Percentiles rank a stretch among this genome's conserved stretches.
Evolutionary conservation across 53 echinoderm and acorn worm genomes (phyloP).

Genomic region (Arbacia lixula): DNA sequence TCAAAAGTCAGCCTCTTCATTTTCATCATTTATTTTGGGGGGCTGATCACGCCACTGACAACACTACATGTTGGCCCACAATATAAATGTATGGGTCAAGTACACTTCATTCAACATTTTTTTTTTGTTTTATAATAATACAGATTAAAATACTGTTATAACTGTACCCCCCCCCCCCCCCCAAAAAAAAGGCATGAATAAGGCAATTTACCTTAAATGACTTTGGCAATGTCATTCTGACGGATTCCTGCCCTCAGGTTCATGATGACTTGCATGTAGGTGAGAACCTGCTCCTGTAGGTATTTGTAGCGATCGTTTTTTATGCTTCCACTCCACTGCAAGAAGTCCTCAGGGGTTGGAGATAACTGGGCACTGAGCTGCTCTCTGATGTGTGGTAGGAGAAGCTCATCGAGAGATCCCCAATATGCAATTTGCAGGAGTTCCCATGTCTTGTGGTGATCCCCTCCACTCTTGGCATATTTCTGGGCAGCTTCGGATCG

Average conservation of each 20-base stretch:
- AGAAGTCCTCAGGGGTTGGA: conserved; percentile 52
- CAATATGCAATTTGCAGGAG: conserved; percentile 45
- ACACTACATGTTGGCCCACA: no score
- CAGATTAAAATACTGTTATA: not conserved
- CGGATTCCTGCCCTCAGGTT: conserved; percentile 59
- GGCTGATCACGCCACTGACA: no score
- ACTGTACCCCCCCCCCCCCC: not conserved
- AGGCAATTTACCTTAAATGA: not conserved
- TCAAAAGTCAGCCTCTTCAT: no score
- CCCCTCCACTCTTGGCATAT: conserved; percentile 62
- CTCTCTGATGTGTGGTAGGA: conserved; percentile 63
- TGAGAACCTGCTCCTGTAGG: conserved; percentile 62
- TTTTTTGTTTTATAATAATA: not conserved
- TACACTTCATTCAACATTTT: no score
- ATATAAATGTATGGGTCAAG: no score
- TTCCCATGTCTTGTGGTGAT: conserved; percentile 78
- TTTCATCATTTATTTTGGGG: not conserved
- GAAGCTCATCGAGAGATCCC: conserved; percentile 61
- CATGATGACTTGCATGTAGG: conserved; percentile 55
- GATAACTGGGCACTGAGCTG: not conserved
- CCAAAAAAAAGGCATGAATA: not conserved
- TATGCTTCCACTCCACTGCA: conserved; percentile 43
- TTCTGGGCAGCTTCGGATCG: conserved; percentile 56
- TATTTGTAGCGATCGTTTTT: conserved; percentile 58
- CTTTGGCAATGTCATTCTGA: conserved; percentile 29